Evolutionary conservation across 2,113 vertebrate genomes (phyloP).

Genomic region (Macrotis lagotis): DNA sequence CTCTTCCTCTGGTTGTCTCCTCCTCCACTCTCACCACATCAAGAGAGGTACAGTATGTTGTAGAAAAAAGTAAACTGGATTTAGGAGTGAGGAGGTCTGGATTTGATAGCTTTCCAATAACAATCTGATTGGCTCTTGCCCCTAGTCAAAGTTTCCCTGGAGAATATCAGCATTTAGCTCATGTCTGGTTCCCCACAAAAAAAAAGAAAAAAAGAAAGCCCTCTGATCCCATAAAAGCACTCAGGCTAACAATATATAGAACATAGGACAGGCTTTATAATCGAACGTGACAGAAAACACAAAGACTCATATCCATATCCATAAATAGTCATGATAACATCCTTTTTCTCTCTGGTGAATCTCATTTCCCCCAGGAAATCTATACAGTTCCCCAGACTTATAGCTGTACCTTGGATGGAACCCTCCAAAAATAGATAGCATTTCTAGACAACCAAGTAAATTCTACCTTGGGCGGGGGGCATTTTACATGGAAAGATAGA

Average conservation of each 20-base stretch:
- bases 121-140: background rate
- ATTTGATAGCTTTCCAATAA: background rate
- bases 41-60: background rate
- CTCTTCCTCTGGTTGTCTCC: background rate
- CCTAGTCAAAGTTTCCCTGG: background rate
- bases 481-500: background rate
- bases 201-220: background rate
- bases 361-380: background rate
- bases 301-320: background rate
- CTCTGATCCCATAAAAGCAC: background rate
- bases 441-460: background rate
- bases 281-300: background rate
- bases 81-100: background rate
- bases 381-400: background rate
- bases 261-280: background rate
- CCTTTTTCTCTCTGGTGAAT: background rate
- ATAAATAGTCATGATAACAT: background rate
- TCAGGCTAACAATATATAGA: background rate
- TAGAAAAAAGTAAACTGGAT: background rate
- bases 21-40: background rate
- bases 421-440: background rate
- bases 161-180: background rate
- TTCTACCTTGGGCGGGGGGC: background rate
- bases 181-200: background rate
- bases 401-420: background rate